These are phyloP conservation scores for Pogonocherus hispidulus DNA, from an alignment of 2,888 invertebrate genomes.

Conservation along the genomic window DNA sequence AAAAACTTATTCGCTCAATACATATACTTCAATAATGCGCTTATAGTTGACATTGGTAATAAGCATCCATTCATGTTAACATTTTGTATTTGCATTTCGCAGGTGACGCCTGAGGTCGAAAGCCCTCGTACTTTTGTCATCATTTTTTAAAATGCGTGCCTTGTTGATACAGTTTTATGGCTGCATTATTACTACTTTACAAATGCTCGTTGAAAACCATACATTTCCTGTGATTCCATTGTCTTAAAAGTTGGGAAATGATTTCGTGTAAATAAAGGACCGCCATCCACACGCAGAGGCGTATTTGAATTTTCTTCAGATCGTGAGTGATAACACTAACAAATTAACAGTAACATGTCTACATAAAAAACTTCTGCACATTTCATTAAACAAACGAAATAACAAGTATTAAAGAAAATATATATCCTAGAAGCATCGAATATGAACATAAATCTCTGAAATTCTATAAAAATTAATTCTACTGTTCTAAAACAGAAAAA, in stretches of 20 bases:
- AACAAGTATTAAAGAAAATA: no score
- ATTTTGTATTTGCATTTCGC: slow-evolving; percentile 1
- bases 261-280: slow-evolving; percentile 52
- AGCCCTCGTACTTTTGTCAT: slow-evolving; percentile 5
- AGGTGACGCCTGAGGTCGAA: slow-evolving; percentile 6
- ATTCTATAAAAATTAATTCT: no score
- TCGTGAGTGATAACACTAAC: no score
- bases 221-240: slow-evolving; percentile 51
- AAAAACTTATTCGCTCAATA: no score
- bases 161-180: slow-evolving; percentile 47
- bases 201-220: slow-evolving; percentile 46
- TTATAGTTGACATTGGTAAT: no score
- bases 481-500: no score
- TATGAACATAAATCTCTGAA: no score
- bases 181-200: slow-evolving; percentile 45
- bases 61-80: not conserved
- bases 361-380: no score
- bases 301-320: not conserved
- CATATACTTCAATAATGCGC: no score
- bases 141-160: slow-evolving; percentile 22
- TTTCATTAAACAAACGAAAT: no score
- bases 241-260: slow-evolving; percentile 49
- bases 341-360: no score
- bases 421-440: no score
- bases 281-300: slow-evolving; percentile 33